Evolutionary conservation across 2,888 invertebrate genomes (phyloP), one percentile per base, ranked within the genome.

Genomic region (Orchesellides sinensis): DNA sequence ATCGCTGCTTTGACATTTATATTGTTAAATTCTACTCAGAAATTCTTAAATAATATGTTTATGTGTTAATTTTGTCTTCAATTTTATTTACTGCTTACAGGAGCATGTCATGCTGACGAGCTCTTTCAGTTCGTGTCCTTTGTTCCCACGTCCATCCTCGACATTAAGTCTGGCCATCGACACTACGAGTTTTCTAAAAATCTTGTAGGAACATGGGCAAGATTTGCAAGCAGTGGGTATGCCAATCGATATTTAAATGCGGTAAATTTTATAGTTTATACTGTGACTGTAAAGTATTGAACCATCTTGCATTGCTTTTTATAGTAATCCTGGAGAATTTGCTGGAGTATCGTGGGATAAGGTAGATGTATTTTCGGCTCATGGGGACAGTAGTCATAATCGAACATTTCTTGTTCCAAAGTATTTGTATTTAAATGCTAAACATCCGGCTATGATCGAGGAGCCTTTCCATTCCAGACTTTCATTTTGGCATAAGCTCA

Each of bases 151-250:
- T 49, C 63, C 0, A 8, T 63, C 4, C 29, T 78, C 5, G 66
- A 49, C 14, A 74, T 84, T 8, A 56, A 45, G 1, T 17, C 21
- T 0, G 63, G 68, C 23, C 78, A 82, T 19, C 45, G 5, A 14
- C 79, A 85, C 35, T 85, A 84, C 54, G 69, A 73, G 45, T 83
- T 85, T 69, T 85, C 85, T 25, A 82, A 73, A 25, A n/a, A 54
- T 14, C 12, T 85, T 10, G 69, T 84, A 12, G 63, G 80, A 45
- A 1, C 70, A 1, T 83, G 79, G 75, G 45, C 74, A n/a, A 35
- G 61, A 12, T 85, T 85, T 63, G 85, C 84, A 0, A 40, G 19
- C 21, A 17, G 70, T 27, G 82, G 82, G 82, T 83, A 78, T 73
- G 61, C 17, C 4, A 6, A 23, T 25, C 14, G 2, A 14, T n/a